Evolutionary conservation across 2,888 invertebrate species (phyloP).

Genomic region (Hemicrepidius hirtus): DNA sequence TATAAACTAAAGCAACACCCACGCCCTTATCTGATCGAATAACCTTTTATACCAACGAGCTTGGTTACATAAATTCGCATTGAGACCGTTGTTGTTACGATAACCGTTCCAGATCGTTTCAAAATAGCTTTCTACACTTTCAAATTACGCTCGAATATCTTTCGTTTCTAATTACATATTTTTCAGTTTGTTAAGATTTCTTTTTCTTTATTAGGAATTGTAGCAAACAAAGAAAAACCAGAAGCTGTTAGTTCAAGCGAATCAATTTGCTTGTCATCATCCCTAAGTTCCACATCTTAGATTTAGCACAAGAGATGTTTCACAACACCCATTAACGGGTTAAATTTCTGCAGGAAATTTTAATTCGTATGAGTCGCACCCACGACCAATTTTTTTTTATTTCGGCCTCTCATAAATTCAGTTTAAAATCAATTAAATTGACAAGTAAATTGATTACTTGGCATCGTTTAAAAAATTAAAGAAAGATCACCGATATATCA

Average conservation of each 20-base stretch:
- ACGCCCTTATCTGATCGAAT: constrained; percentile 33
- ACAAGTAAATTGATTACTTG: too few species aligned
- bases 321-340: too few species aligned
- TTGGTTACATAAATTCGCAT: constrained; percentile 37
- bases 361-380: too few species aligned
- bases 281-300: too few species aligned
- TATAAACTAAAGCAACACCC: constrained; percentile 41
- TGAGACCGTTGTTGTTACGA: constrained; percentile 33
- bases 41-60: constrained; percentile 10
- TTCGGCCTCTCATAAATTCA: too few species aligned
- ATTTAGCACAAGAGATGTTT: too few species aligned
- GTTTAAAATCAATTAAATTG: too few species aligned
- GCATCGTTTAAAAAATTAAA: too few species aligned
- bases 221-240: neutral
- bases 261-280: too few species aligned
- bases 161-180: constrained; percentile 46
- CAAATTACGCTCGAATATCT: constrained; percentile 35
- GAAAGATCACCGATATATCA: too few species aligned
- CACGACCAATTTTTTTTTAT: too few species aligned
- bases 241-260: neutral
- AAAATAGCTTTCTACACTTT: constrained; percentile 48
- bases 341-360: too few species aligned
- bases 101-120: constrained; percentile 47
- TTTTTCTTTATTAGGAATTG: neutral
- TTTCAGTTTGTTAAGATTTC: constrained; percentile 1